These are phyloP conservation scores for Phrynosoma blainvillii DNA, from an alignment of 2,113 vertebrate species.

Conservation along the genomic window DNA sequence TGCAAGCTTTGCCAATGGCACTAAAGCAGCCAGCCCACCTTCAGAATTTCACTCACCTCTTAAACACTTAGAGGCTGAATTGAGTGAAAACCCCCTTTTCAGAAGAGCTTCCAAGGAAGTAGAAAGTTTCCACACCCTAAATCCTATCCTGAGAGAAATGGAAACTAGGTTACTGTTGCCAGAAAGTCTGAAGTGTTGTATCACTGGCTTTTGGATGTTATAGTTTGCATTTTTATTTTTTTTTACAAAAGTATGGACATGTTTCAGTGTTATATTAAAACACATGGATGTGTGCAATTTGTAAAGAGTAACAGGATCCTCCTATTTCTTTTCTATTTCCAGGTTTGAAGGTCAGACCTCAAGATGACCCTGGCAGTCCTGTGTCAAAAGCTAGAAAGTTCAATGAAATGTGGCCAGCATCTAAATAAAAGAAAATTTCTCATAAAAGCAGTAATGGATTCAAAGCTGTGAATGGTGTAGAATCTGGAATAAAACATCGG, in stretches of 20 bases:
- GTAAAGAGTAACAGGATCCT: slow-evolving; percentile 47
- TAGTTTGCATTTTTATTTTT: slow-evolving; percentile 57
- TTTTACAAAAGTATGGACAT: slow-evolving; percentile 66
- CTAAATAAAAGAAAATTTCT: slow-evolving; percentile 1
- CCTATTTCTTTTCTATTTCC: slow-evolving; percentile 24
- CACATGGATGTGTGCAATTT: slow-evolving; percentile 55
- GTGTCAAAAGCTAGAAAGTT: neutral
- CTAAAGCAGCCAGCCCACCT: slow-evolving; percentile 76
- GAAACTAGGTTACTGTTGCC: slow-evolving; percentile 75
- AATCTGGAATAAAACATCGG: neutral
- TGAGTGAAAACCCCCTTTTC: slow-evolving; percentile 82
- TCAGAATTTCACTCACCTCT: slow-evolving; percentile 84
- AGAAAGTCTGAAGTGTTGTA: slow-evolving; percentile 72
- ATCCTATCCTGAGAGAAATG: slow-evolving; percentile 77
- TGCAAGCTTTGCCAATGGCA: slow-evolving; percentile 69
- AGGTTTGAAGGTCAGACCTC: slow-evolving; percentile 3
- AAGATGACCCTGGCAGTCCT: neutral
- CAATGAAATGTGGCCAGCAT: neutral
- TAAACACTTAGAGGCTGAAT: slow-evolving; percentile 83
- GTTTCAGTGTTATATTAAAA: slow-evolving; percentile 70
- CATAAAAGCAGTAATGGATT: neutral
- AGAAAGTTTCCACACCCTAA: slow-evolving; percentile 84
- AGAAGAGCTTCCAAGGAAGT: slow-evolving; percentile 85
- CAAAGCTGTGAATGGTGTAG: neutral
- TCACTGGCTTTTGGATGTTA: slow-evolving; percentile 67